Evolutionary conservation across 2,113 vertebrate species (phyloP), one percentile per base, ranked within the genome.

Genomic region (Calyptommatus sinebrachiatus): DNA sequence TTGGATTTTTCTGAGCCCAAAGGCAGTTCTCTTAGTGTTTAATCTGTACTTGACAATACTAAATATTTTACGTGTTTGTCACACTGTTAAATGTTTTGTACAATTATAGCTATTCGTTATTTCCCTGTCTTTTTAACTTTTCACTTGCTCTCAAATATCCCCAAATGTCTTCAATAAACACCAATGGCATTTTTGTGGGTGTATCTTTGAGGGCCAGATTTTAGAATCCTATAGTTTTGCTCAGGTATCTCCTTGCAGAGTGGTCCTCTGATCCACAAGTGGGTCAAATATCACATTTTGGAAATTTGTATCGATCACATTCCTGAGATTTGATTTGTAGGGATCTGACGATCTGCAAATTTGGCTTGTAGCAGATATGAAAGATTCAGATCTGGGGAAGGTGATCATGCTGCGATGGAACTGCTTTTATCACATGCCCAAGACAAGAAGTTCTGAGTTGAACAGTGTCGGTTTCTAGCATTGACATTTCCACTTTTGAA

Each of bases 401-500:
- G 68, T 31, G 45, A 73, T 73, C 48, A 4, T 24, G 71, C 72
- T 7, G 12, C 77, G 62, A n/a, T 62, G 83, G 75, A 83, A 72
- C 66, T 9, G 5, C 53, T 20, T 46, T 68, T 46, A 0, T 20
- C 20, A 80, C 63, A 21, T 24, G 18, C 50, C 20, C 66, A 41
- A 73, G 22, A 71, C 53, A 68, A 67, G 61, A 45, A 84, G 79
- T 81, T 73, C n/a, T 31, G 65, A 62, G 78, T 70, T 79, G 79
- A 80, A 89, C 68, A 7, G 71, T 90, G 0, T 91, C 83, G 53
- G 45, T 81, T 35, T 29, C 3, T 82, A 86, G 66, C n/a, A 65
- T 75, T 89, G 74, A 90, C 86, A 21, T 83, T 86, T 61, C 26
- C 85, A 63, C 71, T 65, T 85, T 61, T 48, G 81, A 89, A 92